Base-by-base conservation (phyloP, 2,888 invertebrate species). In the Cryptocephalus moraei region DNA sequence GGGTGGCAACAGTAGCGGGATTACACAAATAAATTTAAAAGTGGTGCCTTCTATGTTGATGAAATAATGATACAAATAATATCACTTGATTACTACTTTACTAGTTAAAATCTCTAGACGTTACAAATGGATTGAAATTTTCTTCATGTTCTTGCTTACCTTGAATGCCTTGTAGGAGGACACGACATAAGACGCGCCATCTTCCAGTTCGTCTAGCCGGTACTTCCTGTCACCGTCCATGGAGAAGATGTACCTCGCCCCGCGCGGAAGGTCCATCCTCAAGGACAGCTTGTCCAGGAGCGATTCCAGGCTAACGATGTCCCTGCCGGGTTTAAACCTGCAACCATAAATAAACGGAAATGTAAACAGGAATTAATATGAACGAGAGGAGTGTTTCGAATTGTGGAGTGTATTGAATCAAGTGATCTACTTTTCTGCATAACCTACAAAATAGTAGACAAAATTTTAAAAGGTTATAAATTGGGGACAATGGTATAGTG, bases 161-260 rank as follows among this genome's bases (percentile, higher is more conserved):
- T 91, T 90, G 70, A 92, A 92, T 9, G 86, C 85, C 71, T 90
- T 90, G 66, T 88, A 90, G 4, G 91, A 91, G 8, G 94, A 93
- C 34, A 92, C 92, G 55, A 95, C 91, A 69, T 94, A 95, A 8
- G 87, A 86, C 12, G 86, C 86, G n/a, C 91, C 91, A 64, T 92
- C 91, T 64, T 90, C 88, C 52, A 93, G 72, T 64, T 92, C 91
- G 62, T 87, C 92, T 58, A 90, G 75, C 65, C 82, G 79, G 67
- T 84, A 83, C 65, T 93, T 87, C 47, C 90, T 77, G 58, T 86
- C 84, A 0, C 94, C 94, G 54, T 93, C 91, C 82, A 91, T 87
- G 8, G 89, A 88, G 71, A 93, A 95, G 57, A 95, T 83, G 70
- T 91, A 89, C 45, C 91, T 78, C 4, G 94, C 92, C 4, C 93